Conservation (phyloP, 2,888 invertebrate genomes). For the Lasioglossum leucozonium region DNA sequence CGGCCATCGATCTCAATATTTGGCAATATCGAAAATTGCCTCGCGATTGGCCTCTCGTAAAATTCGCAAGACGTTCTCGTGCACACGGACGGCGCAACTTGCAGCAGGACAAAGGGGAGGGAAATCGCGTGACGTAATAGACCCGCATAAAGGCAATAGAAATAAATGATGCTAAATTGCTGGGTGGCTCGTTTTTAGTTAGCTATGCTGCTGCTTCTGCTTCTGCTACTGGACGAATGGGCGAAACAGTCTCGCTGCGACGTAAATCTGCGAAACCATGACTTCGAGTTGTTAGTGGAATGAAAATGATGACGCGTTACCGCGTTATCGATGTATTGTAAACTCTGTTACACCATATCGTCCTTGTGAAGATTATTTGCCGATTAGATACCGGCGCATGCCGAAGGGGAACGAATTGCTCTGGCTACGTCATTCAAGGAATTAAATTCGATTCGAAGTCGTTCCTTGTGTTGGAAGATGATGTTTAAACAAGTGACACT, state of each 20-base stretch:
- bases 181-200: slow-evolving; percentile 68
- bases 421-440: slow-evolving; percentile 34
- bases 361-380: slow-evolving; percentile 57
- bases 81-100: slow-evolving; percentile 4
- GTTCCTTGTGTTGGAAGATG: neutral
- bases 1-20: slow-evolving; percentile 49
- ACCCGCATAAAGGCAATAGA: slow-evolving; percentile 80
- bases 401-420: slow-evolving; percentile 43
- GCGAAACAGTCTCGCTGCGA: slow-evolving; percentile 4
- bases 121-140: slow-evolving; percentile 77
- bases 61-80: slow-evolving; percentile 24
- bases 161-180: slow-evolving; percentile 82
- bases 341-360: slow-evolving; percentile 23
- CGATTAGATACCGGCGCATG: slow-evolving; percentile 48
- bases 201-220: neutral
- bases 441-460: slow-evolving; percentile 42
- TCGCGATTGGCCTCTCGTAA: slow-evolving; percentile 24
- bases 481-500: neutral
- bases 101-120: slow-evolving; percentile 51
- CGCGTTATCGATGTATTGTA: slow-evolving; percentile 36
- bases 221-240: slow-evolving; percentile 30
- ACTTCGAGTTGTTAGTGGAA: neutral
- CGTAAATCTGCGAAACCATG: slow-evolving; percentile 35
- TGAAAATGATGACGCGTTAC: slow-evolving; percentile 8
- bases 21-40: slow-evolving; percentile 50